phyloP scores from a whole-genome alignment of 2,888 invertebrate genomes.

The Ypsolopha sequella region DNA sequence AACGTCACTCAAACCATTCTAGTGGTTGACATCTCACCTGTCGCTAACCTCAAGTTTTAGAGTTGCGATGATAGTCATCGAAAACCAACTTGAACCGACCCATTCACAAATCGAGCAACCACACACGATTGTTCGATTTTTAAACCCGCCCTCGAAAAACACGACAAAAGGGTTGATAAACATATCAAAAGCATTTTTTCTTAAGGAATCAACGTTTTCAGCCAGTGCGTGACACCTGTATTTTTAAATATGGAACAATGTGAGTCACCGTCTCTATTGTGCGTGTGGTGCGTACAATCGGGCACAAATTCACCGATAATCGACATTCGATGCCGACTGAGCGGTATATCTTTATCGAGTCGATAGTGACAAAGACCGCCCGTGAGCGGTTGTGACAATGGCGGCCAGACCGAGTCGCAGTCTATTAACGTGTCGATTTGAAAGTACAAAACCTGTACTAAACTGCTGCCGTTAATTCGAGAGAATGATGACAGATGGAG shows the following conservation, averaged over 20 bases:
- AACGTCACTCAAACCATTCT: slow-evolving; percentile 35
- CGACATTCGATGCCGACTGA: slow-evolving; percentile 42
- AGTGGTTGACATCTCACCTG: slow-evolving; percentile 63
- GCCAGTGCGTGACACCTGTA: slow-evolving; percentile 44
- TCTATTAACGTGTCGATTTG: slow-evolving; percentile 11
- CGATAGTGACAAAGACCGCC: slow-evolving; percentile 47
- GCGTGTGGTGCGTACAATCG: slow-evolving; percentile 31
- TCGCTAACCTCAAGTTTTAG: slow-evolving; percentile 49
- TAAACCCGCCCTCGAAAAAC: slow-evolving; percentile 40
- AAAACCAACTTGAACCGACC: slow-evolving; percentile 31
- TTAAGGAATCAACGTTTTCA: slow-evolving; percentile 15
- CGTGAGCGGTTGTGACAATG: slow-evolving; percentile 30
- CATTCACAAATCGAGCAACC: slow-evolving; percentile 42
- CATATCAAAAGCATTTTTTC: slow-evolving; percentile 57
- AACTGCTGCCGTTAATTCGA: too few species aligned
- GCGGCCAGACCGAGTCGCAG: slow-evolving; percentile 6
- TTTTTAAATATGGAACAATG: slow-evolving; percentile 42
- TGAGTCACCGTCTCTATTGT: slow-evolving; percentile 45
- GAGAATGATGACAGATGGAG: too few species aligned
- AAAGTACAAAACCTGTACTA: slow-evolving; percentile 10
- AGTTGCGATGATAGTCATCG: slow-evolving; percentile 49
- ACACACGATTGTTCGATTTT: slow-evolving; percentile 35
- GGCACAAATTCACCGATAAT: slow-evolving; percentile 53
- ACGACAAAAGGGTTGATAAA: slow-evolving; percentile 61
- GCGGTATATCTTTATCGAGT: slow-evolving; percentile 29